Conservation (phyloP, 1,140 invertebrate genomes). For the Eupeodes corollae region DNA sequence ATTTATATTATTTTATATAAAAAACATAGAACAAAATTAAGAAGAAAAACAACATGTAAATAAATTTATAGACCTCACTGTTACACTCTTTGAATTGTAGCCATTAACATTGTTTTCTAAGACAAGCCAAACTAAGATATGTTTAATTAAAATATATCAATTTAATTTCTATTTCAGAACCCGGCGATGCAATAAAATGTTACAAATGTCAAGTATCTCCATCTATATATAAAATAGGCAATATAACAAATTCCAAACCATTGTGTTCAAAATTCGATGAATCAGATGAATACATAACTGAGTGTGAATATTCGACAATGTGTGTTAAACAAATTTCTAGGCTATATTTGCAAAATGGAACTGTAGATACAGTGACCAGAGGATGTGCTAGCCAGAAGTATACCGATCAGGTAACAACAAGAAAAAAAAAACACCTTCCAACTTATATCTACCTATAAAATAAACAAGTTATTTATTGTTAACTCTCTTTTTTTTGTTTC, state of each 20-base stretch:
- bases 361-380: slow-evolving; percentile 51
- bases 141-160: too few species aligned
- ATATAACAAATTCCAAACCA: slow-evolving; percentile 39
- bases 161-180: too few species aligned
- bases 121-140: too few species aligned
- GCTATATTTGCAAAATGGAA: slow-evolving; percentile 46
- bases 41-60: too few species aligned
- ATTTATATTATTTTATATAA: too few species aligned
- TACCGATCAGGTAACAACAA: slow-evolving; percentile 38
- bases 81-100: too few species aligned
- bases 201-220: slow-evolving; percentile 56
- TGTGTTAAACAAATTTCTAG: slow-evolving; percentile 62
- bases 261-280: slow-evolving; percentile 62
- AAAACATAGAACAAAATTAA: too few species aligned
- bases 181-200: slow-evolving; percentile 40
- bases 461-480: not conserved
- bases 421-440: not conserved
- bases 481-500: too few species aligned
- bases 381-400: slow-evolving; percentile 63
- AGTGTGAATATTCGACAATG: slow-evolving; percentile 68
- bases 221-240: slow-evolving; percentile 18
- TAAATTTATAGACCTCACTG: too few species aligned
- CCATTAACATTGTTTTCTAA: too few species aligned
- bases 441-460: not conserved
- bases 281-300: slow-evolving; percentile 50